phyloP scores from a whole-genome alignment of 2,797 vertebrate genomes.

The Platyrinchus mystaceus region DNA sequence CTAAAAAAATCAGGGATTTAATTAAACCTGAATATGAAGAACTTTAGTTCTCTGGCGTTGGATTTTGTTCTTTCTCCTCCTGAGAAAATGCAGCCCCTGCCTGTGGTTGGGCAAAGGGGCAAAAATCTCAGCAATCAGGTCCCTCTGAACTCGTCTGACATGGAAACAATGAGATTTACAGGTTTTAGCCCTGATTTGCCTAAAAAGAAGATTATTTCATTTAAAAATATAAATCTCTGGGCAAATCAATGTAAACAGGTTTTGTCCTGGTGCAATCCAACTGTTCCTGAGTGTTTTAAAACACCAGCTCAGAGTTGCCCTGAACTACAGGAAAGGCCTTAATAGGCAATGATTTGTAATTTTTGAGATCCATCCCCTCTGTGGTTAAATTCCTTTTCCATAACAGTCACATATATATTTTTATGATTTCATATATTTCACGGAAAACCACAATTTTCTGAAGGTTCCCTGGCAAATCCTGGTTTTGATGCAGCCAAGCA shows the following conservation, averaged over 20 bases:
- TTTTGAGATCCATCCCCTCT: neutral
- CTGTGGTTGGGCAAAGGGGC: neutral
- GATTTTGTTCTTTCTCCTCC: neutral
- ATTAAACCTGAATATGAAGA: neutral
- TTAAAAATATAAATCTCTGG: no score
- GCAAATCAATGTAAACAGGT: neutral
- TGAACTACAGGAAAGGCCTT: neutral
- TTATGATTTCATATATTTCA: neutral
- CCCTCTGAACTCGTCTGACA: neutral
- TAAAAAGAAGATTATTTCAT: neutral
- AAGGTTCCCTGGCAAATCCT: neutral
- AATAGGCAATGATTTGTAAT: neutral
- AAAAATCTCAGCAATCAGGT: neutral
- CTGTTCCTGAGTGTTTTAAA: neutral
- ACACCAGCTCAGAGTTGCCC: no score
- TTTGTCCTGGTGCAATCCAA: neutral
- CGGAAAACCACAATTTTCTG: neutral
- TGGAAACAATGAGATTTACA: neutral
- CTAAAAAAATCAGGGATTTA: neutral
- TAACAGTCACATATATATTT: neutral
- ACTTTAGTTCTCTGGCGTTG: rapidly evolving
- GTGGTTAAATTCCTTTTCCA: neutral
- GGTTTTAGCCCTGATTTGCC: neutral
- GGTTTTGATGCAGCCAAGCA: neutral
- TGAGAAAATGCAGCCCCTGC: neutral